A percentile compares a stretch with the other conserved stretches of the same genome.
These are phyloP conservation scores for Drosophila gaucha DNA, from an alignment of 2,888 invertebrate species.

Conservation along the genomic window DNA sequence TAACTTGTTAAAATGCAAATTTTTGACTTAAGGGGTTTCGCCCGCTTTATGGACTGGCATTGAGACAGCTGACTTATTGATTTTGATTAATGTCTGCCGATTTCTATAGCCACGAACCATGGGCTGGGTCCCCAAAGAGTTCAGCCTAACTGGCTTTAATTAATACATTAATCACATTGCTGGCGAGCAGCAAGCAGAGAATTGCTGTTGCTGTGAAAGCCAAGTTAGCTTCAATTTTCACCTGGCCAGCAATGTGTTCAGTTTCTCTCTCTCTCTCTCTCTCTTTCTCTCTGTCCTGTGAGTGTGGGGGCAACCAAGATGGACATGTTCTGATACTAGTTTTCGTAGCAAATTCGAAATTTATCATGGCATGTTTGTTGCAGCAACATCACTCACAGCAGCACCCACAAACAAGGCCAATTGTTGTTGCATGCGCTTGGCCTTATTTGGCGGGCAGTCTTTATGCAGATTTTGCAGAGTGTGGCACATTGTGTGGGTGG, in stretches of 20 bases:
- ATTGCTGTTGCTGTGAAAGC: conserved; percentile 56
- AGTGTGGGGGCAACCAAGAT: conserved; percentile 64
- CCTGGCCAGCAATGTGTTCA: conserved; percentile 31
- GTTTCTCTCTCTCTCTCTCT: too few species aligned
- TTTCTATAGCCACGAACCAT: conserved; percentile 62
- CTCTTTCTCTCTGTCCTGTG: too few species aligned
- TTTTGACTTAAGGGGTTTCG: conserved; percentile 57
- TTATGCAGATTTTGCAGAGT: conserved; percentile 64
- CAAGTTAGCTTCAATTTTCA: conserved; percentile 57
- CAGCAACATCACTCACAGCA: conserved; percentile 57
- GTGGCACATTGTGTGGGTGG: conserved; percentile 62
- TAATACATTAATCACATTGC: conserved; percentile 70
- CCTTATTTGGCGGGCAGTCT: conserved; percentile 65
- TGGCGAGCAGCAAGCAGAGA: conserved; percentile 9
- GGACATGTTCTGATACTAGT: conserved; percentile 79
- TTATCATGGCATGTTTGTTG: conserved; percentile 64
- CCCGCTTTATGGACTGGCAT: conserved; percentile 65
- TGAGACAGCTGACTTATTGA: conserved; percentile 71
- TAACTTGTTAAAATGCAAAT: conserved; percentile 82
- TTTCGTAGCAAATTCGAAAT: conserved; percentile 79
- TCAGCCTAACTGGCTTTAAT: conserved; percentile 69
- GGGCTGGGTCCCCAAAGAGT: conserved; percentile 60
- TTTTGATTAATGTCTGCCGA: conserved; percentile 77
- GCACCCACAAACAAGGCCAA: conserved; percentile 64
- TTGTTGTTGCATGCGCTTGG: conserved; percentile 34